phyloP scores from a whole-genome alignment of 2,113 vertebrate species.

The Anhinga anhinga region DNA sequence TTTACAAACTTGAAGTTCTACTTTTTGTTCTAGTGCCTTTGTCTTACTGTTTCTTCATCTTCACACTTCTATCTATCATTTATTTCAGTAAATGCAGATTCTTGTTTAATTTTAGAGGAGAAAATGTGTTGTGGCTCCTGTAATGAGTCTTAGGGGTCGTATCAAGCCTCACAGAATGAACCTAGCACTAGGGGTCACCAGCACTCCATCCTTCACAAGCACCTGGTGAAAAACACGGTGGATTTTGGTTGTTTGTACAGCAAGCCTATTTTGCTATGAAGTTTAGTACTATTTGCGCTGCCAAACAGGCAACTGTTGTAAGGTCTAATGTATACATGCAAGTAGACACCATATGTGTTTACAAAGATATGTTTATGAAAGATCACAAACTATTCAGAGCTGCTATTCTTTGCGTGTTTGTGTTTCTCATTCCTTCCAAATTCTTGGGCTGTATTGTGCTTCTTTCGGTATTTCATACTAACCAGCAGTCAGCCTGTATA shows the following conservation, averaged over 20 bases:
- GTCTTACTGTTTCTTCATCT: neutral
- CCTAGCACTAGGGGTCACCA: conserved; percentile 50
- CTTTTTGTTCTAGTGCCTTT: neutral
- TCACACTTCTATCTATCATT: neutral
- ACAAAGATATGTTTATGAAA: neutral
- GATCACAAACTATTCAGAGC: neutral
- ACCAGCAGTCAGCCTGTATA: neutral
- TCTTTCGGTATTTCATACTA: neutral
- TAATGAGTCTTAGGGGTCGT: rapidly evolving
- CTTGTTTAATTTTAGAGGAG: neutral
- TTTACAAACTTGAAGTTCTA: neutral
- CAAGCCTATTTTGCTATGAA: neutral
- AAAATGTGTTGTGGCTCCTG: rapidly evolving
- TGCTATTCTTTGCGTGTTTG: rapidly evolving
- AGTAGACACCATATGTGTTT: neutral
- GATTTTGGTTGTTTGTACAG: neutral
- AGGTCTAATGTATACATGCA: neutral
- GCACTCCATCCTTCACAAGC: neutral
- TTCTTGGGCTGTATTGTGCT: neutral
- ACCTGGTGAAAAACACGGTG: rapidly evolving
- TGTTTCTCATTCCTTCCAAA: neutral
- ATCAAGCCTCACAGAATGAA: neutral
- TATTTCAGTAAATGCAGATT: neutral
- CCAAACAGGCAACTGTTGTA: neutral
- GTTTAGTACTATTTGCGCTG: neutral